Evolutionary conservation across 2,113 vertebrate species (phyloP).

Genomic region (Caretta caretta): DNA sequence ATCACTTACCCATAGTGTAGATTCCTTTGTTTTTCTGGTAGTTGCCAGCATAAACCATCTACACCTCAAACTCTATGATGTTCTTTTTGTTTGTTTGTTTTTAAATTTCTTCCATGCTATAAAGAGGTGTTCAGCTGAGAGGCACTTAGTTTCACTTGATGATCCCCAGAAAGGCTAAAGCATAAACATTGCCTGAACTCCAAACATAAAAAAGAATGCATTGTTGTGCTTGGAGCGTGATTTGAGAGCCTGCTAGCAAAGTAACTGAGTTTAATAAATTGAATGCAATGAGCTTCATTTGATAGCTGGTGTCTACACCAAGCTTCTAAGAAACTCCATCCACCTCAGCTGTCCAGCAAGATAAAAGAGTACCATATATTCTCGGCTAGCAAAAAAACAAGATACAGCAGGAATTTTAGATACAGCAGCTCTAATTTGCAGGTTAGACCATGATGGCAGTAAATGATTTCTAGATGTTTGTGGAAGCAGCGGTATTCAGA

Average conservation of each 20-base stretch:
- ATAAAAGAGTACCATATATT: neutral
- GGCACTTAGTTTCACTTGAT: neutral
- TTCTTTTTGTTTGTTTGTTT: slow-evolving; percentile 8
- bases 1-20: neutral
- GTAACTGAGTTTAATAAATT: neutral
- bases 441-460: neutral
- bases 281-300: neutral
- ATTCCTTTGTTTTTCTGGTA: slow-evolving; percentile 11
- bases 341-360: neutral
- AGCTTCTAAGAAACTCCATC: slow-evolving; percentile 15
- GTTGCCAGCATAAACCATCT: slow-evolving; percentile 35
- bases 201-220: slow-evolving; percentile 5
- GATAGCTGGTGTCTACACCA: neutral
- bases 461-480: neutral
- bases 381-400: neutral
- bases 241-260: slow-evolving; percentile 15
- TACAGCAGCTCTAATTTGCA: slow-evolving; percentile 12
- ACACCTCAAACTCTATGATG: neutral
- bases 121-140: slow-evolving; percentile 44
- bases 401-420: neutral
- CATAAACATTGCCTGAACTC: slow-evolving; percentile 16
- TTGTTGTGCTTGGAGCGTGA: neutral
- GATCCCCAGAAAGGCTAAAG: slow-evolving; percentile 17
- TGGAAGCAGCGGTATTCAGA: neutral
- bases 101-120: neutral